phyloP scores from a whole-genome alignment of 2,888 invertebrate genomes.

The Tenthredo livida region DNA sequence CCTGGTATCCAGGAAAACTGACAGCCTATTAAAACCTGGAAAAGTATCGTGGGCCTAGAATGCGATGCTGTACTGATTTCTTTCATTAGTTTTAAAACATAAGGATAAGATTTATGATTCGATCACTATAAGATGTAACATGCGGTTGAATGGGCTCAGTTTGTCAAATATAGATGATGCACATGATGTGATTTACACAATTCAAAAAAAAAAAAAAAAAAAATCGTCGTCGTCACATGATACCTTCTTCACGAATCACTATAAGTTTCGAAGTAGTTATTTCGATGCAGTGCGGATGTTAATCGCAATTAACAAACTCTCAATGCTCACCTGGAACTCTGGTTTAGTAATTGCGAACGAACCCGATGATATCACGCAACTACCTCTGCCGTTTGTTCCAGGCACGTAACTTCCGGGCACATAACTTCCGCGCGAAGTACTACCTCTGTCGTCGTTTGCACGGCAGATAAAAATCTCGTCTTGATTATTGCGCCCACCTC shows the following conservation, averaged over 20 bases:
- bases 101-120: not conserved
- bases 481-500: conserved; percentile 55
- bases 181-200: not conserved
- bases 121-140: not conserved
- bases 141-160: not conserved
- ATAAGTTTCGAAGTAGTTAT: not conserved
- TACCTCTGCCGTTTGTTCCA: conserved; percentile 53
- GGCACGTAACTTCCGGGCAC: conserved; percentile 57
- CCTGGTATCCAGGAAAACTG: conserved; percentile 57
- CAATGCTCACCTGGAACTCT: conserved; percentile 55
- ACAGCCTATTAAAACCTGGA: conserved; percentile 58
- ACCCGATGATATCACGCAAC: conserved; percentile 56
- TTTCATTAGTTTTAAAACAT: not conserved
- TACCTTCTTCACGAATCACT: not conserved
- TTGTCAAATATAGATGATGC: not conserved
- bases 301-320: not conserved
- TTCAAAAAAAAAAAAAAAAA: too few relatives aligned
- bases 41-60: not conserved
- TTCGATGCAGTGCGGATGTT: not conserved
- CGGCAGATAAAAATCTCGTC: conserved; percentile 57
- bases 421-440: conserved; percentile 46
- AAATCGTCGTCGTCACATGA: not conserved
- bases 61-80: not conserved
- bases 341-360: conserved; percentile 51
- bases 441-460: conserved; percentile 49